Evolutionary conservation across 2,797 vertebrate genomes (phyloP).

Genomic region (Pipistrellus kuhlii): DNA sequence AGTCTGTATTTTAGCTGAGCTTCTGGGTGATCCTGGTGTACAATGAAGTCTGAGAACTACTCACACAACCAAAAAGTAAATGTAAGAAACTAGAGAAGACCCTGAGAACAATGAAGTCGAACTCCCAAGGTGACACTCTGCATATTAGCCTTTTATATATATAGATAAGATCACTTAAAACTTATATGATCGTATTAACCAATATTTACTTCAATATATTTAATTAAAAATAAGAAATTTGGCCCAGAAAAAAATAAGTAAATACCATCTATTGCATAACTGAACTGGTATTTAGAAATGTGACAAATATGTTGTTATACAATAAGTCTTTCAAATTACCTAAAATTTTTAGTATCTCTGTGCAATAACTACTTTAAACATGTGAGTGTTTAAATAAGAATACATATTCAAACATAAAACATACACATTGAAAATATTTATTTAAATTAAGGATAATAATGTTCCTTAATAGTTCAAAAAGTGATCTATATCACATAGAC

Average conservation of each 20-base stretch:
- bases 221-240: neutral
- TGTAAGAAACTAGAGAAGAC: neutral
- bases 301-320: neutral
- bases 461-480: conserved; percentile 13
- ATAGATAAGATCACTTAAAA: neutral
- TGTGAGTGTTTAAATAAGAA: conserved; percentile 24
- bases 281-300: conserved; percentile 18
- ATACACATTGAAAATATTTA: conserved; percentile 1
- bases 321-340: neutral
- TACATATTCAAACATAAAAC: conserved; percentile 38
- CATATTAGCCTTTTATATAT: too few relatives aligned
- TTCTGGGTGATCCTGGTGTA: neutral
- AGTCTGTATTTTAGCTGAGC: neutral
- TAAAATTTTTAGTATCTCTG: conserved; percentile 3
- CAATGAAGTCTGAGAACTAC: neutral
- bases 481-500: neutral
- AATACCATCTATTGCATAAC: neutral
- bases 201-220: neutral
- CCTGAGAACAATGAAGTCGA: conserved; percentile 14
- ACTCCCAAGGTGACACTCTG: too few relatives aligned
- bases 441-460: conserved; percentile 2
- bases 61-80: neutral
- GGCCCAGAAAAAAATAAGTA: neutral
- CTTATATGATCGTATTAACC: neutral
- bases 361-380: conserved; percentile 25